Evolutionary conservation across 2,113 vertebrate genomes (phyloP).

Genomic region (Actenoides lindsayi): DNA sequence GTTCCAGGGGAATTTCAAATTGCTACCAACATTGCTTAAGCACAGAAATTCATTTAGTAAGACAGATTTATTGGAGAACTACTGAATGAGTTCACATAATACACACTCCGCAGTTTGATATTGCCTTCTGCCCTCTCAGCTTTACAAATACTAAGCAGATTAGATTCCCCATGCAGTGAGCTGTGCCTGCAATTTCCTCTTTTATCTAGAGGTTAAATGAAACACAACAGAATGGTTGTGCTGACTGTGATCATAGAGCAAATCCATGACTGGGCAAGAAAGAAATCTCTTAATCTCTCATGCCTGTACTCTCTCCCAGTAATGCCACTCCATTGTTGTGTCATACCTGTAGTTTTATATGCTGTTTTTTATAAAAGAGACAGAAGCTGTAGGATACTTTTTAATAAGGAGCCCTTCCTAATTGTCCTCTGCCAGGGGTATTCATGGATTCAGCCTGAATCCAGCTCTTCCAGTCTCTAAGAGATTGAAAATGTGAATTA

Average conservation of each 20-base stretch:
- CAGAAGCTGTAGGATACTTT: not conserved
- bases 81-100: not conserved
- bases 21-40: not conserved
- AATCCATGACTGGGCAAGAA: not conserved
- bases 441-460: not conserved
- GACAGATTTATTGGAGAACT: not conserved
- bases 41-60: not conserved
- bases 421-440: not conserved
- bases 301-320: not conserved
- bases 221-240: not conserved
- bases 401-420: not conserved
- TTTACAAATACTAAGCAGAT: conserved; percentile 17
- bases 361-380: not conserved
- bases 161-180: not conserved
- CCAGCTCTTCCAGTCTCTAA: not conserved
- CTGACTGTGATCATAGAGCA: not conserved
- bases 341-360: not conserved
- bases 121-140: not conserved
- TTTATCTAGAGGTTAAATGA: not conserved
- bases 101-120: not conserved
- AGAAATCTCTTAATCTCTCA: not conserved
- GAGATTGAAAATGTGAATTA: not conserved
- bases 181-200: not conserved
- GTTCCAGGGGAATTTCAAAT: not conserved
- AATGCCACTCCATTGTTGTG: not conserved